Evolutionary conservation across 2,797 vertebrate species (phyloP).

Genomic region (Sebastes diploproa): DNA sequence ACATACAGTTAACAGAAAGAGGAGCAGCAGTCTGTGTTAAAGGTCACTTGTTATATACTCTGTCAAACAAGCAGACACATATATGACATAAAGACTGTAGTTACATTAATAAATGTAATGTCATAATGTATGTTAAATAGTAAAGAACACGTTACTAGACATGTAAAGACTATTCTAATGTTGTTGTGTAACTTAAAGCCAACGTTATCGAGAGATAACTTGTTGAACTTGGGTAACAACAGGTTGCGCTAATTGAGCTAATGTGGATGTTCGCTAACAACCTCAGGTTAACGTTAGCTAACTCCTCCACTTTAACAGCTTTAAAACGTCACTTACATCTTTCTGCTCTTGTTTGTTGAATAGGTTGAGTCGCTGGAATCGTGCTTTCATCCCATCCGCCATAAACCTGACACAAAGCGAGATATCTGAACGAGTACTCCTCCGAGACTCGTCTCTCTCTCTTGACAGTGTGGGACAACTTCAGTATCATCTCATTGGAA

Average conservation of each 20-base stretch:
- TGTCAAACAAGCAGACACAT: background rate
- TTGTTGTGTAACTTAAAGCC: background rate
- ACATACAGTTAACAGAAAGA: background rate
- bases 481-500: conserved; percentile 57
- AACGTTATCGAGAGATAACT: background rate
- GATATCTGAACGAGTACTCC: background rate
- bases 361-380: conserved; percentile 83
- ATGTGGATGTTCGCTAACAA: background rate
- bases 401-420: conserved; percentile 57
- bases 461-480: conserved; percentile 19
- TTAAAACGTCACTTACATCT: conserved; percentile 77
- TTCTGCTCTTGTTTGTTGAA: conserved; percentile 82
- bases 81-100: background rate
- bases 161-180: background rate
- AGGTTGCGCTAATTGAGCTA: conserved; percentile 7
- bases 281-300: conserved; percentile 38
- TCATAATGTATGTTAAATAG: background rate
- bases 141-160: background rate
- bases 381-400: conserved; percentile 84
- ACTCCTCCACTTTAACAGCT: conserved; percentile 39
- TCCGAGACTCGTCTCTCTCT: background rate
- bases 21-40: background rate
- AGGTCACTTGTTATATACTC: background rate
- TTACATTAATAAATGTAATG: background rate
- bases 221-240: conserved; percentile 9